Percentiles rank a stretch among this genome's conserved stretches.
Evolutionary conservation across 2,113 vertebrate genomes (phyloP).

Genomic region (Nyctereutes procyonoides): DNA sequence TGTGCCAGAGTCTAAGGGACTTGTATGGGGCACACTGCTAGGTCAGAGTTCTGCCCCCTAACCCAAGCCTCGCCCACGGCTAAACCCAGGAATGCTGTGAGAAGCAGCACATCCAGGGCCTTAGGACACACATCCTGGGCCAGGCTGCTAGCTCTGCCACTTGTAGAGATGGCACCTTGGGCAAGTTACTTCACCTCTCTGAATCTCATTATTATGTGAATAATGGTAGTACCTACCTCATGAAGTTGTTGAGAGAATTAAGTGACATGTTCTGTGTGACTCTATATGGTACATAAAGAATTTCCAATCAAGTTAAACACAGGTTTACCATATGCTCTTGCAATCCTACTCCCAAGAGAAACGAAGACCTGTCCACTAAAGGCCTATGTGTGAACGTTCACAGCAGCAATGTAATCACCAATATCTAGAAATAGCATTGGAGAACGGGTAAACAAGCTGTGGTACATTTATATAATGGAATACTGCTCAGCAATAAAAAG

Average conservation of each 20-base stretch:
- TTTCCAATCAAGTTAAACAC: background rate
- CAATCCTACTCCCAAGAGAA: background rate
- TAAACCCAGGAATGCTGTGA: background rate
- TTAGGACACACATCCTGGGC: background rate
- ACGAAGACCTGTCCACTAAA: background rate
- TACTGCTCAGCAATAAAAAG: background rate
- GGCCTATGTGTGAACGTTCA: background rate
- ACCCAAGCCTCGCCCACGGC: too few species aligned
- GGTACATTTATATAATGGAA: background rate
- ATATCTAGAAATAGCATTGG: background rate
- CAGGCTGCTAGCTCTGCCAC: background rate
- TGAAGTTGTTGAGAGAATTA: background rate
- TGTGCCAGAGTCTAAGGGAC: background rate
- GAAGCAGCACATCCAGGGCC: accelerated
- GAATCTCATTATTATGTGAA: background rate
- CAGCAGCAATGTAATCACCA: background rate
- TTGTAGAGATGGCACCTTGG: background rate
- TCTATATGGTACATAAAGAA: background rate
- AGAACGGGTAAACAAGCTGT: accelerated
- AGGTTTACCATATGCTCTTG: background rate
- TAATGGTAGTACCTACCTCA: background rate
- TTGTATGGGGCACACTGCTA: background rate
- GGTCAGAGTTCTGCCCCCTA: background rate
- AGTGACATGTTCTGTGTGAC: background rate
- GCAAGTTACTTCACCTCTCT: background rate